phyloP scores from a whole-genome alignment of 1,140 invertebrate genomes.

The Notospermus geniculatus region DNA sequence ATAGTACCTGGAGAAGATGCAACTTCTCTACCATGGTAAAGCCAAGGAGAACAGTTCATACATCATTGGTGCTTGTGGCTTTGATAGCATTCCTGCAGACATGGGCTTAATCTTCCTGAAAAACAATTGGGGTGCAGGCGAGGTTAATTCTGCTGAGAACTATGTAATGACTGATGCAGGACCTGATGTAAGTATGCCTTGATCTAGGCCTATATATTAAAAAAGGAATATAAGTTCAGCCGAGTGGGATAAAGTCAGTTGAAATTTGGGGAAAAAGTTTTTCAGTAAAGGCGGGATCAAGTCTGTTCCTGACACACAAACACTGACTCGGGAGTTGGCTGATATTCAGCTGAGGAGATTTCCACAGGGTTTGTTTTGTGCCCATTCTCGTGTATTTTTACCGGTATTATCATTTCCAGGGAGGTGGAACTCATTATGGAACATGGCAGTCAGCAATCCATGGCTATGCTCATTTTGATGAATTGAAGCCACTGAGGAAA shows the following conservation, averaged over 20 bases:
- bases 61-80: conserved; percentile 85
- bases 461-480: conserved; percentile 65
- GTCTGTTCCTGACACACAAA: too few relatives aligned
- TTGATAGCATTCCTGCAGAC: conserved; percentile 83
- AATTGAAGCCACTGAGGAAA: conserved; percentile 64
- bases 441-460: conserved; percentile 81
- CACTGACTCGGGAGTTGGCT: too few relatives aligned
- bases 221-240: neutral
- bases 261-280: too few relatives aligned
- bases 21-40: conserved; percentile 72
- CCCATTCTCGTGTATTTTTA: too few relatives aligned
- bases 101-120: conserved; percentile 72
- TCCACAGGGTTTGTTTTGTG: too few relatives aligned
- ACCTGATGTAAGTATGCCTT: conserved; percentile 31
- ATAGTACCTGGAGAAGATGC: conserved; percentile 82
- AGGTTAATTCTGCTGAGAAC: conserved; percentile 73
- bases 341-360: too few relatives aligned
- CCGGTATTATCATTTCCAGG: conserved; percentile 32
- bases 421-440: conserved; percentile 64
- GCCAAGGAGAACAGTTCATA: conserved; percentile 78
- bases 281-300: too few relatives aligned
- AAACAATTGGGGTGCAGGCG: conserved; percentile 58
- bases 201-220: too few relatives aligned
- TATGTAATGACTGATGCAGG: conserved; percentile 60
- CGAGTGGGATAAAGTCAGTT: neutral